A percentile compares a stretch with the other conserved stretches of the same genome.
These are phyloP conservation scores for Vulpes vulpes DNA, from an alignment of 2,113 vertebrate species.

Conservation along the genomic window DNA sequence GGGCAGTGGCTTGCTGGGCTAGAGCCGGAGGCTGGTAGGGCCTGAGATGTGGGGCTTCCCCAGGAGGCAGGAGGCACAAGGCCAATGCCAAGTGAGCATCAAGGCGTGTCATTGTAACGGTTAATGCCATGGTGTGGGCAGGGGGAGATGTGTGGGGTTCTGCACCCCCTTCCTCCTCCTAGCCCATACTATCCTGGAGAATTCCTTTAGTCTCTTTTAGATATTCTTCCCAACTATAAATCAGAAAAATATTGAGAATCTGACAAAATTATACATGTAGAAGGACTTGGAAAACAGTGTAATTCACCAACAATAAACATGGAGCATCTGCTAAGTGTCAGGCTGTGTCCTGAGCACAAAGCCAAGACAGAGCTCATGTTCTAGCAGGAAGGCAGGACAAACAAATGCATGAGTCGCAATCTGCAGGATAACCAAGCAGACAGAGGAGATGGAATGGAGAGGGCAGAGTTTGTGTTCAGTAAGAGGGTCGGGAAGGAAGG, in stretches of 20 bases:
- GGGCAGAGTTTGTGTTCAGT: fast-evolving
- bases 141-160: too few species aligned
- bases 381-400: background rate
- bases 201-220: background rate
- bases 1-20: background rate
- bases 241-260: background rate
- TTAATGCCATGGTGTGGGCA: background rate
- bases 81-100: fast-evolving
- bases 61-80: fast-evolving
- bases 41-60: fast-evolving
- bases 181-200: background rate
- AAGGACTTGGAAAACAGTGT: background rate
- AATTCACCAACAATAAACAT: background rate
- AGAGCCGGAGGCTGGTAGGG: background rate
- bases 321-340: background rate
- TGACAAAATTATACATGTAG: background rate
- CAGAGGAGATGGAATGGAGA: background rate
- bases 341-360: background rate
- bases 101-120: background rate
- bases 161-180: background rate
- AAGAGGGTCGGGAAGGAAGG: background rate
- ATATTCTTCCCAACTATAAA: background rate
- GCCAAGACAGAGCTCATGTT: background rate
- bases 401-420: fast-evolving
- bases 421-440: fast-evolving